Percentiles rank a stretch among this genome's conserved stretches.
These are phyloP conservation scores for Stenodera caucasica DNA, from an alignment of 2,888 invertebrate species.

Conservation along the genomic window DNA sequence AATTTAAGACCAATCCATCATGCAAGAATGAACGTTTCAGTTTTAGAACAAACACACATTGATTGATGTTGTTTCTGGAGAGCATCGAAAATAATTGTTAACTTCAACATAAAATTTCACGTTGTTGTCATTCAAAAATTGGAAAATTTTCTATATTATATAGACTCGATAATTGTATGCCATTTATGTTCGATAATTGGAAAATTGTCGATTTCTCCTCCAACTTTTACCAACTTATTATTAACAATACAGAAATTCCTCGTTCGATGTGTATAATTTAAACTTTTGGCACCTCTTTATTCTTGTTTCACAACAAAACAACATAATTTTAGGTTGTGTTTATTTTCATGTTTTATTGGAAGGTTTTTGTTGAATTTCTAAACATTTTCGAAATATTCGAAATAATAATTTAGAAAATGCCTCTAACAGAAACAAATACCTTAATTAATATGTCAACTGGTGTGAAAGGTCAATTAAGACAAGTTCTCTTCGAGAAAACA, in stretches of 20 bases:
- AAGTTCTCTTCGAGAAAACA: slow-evolving; percentile 18
- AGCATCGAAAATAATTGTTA: too few species aligned
- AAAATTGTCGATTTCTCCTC: slow-evolving; percentile 2
- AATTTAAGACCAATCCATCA: background rate
- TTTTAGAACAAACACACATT: background rate
- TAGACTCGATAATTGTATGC: background rate
- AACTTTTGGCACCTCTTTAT: background rate
- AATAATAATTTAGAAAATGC: slow-evolving; percentile 16
- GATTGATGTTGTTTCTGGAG: background rate
- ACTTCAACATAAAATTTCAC: background rate
- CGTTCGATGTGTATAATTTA: background rate
- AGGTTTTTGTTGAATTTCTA: too few species aligned
- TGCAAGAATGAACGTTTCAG: background rate
- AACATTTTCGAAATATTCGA: background rate
- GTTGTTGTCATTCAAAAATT: background rate
- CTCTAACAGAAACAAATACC: slow-evolving; percentile 22
- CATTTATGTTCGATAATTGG: background rate
- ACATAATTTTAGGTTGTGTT: background rate
- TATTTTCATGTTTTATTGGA: background rate
- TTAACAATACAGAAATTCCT: background rate
- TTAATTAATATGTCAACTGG: slow-evolving; percentile 19
- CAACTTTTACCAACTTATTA: background rate
- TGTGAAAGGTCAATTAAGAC: slow-evolving; percentile 24
- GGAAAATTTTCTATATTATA: background rate
- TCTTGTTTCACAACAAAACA: background rate